phyloP scores from a whole-genome alignment of 2,888 invertebrate genomes.

The Rhyacophila evoluta region DNA sequence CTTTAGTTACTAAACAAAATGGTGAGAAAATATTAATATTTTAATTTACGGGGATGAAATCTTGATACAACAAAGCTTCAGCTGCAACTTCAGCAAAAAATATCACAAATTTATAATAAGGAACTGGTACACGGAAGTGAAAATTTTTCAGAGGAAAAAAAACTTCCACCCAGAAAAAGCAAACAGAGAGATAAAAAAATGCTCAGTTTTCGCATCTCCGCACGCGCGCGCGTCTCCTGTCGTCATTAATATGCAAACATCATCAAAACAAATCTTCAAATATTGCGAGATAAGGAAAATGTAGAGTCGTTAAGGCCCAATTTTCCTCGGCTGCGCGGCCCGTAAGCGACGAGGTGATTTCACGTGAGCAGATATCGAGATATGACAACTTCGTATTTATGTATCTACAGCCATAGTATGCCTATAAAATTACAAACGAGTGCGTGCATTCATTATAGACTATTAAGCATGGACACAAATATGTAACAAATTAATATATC shows the following conservation, averaged over 20 bases:
- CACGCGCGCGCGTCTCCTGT: not conserved
- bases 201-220: not conserved
- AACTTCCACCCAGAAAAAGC: not conserved
- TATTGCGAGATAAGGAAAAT: constrained; percentile 28
- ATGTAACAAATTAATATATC: too few species aligned
- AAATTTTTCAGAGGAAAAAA: not conserved
- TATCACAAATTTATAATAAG: too few species aligned
- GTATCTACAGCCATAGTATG: not conserved
- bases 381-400: not conserved
- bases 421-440: not conserved
- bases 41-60: too few species aligned
- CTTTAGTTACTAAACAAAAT: too few species aligned
- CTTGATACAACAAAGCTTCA: too few species aligned
- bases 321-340: constrained; percentile 10
- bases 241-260: constrained; percentile 28
- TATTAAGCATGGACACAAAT: too few species aligned
- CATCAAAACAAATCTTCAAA: constrained; percentile 29
- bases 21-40: too few species aligned
- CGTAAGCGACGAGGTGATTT: constrained; percentile 26
- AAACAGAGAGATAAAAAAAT: not conserved
- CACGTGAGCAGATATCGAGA: constrained; percentile 27
- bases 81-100: too few species aligned
- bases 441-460: not conserved
- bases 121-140: not conserved
- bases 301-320: constrained; percentile 20